Conservation (phyloP, 2,797 vertebrate species). For the Chelon auratus region DNA sequence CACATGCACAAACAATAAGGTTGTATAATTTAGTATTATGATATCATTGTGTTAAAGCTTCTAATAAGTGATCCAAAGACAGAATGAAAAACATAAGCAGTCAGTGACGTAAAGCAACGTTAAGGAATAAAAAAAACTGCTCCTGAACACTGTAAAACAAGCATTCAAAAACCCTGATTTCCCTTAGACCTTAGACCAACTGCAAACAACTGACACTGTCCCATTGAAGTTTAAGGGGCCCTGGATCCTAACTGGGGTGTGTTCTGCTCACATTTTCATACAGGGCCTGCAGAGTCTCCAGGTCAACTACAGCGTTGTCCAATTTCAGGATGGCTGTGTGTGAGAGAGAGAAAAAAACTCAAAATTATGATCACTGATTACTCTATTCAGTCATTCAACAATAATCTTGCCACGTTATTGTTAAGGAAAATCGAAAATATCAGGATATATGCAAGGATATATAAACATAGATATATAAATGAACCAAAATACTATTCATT, state of each 20-base stretch:
- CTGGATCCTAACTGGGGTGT: not conserved
- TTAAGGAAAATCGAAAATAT: not conserved
- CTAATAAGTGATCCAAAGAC: not conserved
- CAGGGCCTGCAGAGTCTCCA: constrained; percentile 97
- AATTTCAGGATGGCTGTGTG: constrained; percentile 94
- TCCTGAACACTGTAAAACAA: not conserved
- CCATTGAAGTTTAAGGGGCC: not conserved
- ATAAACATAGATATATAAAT: not conserved
- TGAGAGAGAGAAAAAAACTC: constrained; percentile 24
- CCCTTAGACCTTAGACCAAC: not conserved
- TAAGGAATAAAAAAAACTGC: not conserved
- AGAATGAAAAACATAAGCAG: not conserved
- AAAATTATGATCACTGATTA: not conserved
- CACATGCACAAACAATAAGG: no score
- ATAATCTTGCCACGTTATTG: not conserved
- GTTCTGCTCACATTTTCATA: constrained; percentile 93
- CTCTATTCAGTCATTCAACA: not conserved
- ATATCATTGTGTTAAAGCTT: not conserved
- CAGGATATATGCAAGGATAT: no score
- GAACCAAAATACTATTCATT: not conserved
- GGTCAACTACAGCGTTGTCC: constrained; percentile 96
- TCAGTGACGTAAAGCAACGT: not conserved
- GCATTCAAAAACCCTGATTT: not conserved
- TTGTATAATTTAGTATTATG: not conserved
- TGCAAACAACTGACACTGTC: not conserved